phyloP scores from a whole-genome alignment of 2,797 vertebrate genomes.

The Synanceia verrucosa region DNA sequence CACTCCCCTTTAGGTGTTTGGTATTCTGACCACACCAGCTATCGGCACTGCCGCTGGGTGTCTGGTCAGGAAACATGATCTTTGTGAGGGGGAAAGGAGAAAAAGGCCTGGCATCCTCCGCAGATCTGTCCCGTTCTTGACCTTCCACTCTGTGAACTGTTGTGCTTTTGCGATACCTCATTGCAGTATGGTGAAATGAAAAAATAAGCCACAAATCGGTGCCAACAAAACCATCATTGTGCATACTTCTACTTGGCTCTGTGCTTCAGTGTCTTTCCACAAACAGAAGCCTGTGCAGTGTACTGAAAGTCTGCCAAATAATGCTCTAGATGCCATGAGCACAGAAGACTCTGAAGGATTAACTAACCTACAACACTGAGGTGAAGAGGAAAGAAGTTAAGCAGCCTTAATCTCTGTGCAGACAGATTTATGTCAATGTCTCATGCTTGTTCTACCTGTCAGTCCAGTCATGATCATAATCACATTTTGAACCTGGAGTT shows the following conservation, averaged over 20 bases:
- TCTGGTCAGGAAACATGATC: slow-evolving; percentile 58
- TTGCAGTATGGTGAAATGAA: not conserved
- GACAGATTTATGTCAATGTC: slow-evolving; percentile 1
- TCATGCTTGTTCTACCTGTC: slow-evolving; percentile 22
- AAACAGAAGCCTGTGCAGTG: not conserved
- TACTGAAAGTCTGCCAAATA: not conserved
- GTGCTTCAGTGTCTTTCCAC: not conserved
- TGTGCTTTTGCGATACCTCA: not conserved
- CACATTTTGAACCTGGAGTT: slow-evolving; percentile 20
- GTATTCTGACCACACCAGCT: slow-evolving; percentile 48
- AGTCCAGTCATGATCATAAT: slow-evolving; percentile 47
- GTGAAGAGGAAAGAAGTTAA: not conserved
- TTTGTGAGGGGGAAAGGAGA: slow-evolving; percentile 37
- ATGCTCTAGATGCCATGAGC: not conserved
- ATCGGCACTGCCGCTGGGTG: slow-evolving; percentile 29
- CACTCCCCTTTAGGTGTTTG: slow-evolving; percentile 37
- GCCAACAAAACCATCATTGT: not conserved
- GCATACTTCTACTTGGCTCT: not conserved
- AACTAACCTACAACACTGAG: slow-evolving; percentile 2
- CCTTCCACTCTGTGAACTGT: not conserved
- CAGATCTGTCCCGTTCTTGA: not conserved
- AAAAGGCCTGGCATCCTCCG: slow-evolving; percentile 16
- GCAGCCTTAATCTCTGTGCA: slow-evolving; percentile 15
- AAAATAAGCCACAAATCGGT: slow-evolving; percentile 7
- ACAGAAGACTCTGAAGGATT: slow-evolving; percentile 2